These are phyloP conservation scores for Macrocentrus cingulum DNA, from an alignment of 1,140 invertebrate genomes.

Conservation along the genomic window DNA sequence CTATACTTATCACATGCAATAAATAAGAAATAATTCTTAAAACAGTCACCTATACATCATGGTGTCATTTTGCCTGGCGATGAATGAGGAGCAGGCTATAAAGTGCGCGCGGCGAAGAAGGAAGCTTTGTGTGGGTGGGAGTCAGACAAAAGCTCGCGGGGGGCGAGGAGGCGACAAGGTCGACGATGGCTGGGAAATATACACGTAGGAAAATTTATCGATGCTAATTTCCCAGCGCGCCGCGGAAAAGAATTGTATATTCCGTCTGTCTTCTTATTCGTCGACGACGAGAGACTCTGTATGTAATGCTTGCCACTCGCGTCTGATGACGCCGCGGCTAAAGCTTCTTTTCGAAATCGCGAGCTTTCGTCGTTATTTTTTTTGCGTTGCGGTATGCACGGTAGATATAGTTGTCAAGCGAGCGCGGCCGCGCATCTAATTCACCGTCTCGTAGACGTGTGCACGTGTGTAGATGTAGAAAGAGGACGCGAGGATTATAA, in stretches of 20 bases:
- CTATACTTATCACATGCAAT: conserved; percentile 32
- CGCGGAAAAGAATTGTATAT: conserved; percentile 49
- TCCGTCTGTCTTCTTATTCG: conserved; percentile 29
- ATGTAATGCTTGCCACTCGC: conserved; percentile 3
- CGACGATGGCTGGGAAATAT: conserved; percentile 34
- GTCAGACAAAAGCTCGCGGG: neutral
- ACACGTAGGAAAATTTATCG: conserved; percentile 57
- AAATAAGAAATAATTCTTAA: conserved; percentile 60
- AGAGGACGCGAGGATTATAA: conserved; percentile 8
- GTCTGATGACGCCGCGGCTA: conserved; percentile 6
- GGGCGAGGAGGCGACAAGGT: conserved; percentile 7
- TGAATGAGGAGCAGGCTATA: neutral
- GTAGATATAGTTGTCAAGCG: neutral
- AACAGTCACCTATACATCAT: conserved; percentile 58
- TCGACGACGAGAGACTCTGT: conserved; percentile 9
- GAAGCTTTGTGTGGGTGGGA: neutral
- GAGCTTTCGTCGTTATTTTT: conserved; percentile 6
- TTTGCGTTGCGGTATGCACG: neutral
- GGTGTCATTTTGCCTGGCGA: conserved; percentile 51
- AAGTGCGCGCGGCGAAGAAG: neutral
- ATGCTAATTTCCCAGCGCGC: conserved; percentile 58
- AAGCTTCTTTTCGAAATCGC: conserved; percentile 37
- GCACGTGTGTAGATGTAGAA: neutral
- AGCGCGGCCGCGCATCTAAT: conserved; percentile 29
- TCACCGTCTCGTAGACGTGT: conserved; percentile 18